Base-by-base conservation (phyloP, 2,888 invertebrate genomes). In the Drosophila imparisetae region DNA sequence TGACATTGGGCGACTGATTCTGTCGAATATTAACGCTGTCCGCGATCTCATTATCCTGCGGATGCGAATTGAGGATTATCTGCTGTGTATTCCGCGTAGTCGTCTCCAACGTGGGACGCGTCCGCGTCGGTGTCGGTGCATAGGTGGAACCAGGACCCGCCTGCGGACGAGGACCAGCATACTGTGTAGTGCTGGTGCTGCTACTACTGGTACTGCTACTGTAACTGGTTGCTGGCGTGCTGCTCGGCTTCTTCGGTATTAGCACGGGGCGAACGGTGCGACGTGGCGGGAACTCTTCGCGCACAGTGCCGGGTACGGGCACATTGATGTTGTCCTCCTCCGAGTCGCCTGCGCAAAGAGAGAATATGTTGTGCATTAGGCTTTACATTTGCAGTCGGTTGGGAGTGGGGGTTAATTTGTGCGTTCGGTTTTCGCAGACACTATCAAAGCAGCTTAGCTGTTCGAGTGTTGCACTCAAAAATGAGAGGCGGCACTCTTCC, bases 11-110 rank as follows among this genome's bases (percentile, higher is more conserved):
- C 0, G 94, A 94, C 86, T 95, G 95, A 72, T 95, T 95, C 11
- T 95, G 94, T 53, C 95, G 94, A 30, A 93, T 93, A 69, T 93
- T 93, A 59, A 93, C 93, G 66, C 92, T 93, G 42, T 94, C 93
- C 75, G 94, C 92, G 62, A 96, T 95, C 91, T 97, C 97, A 90
- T 97, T 97, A 86, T 97, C 97, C 92, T 96, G 96, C 4, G 97
- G 96, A 94, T 96, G 96, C 60, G 94, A 94, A 67, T 95, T 95
- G 36, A 95, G 94, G 30, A 95, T 95, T 49, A 95, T 91, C 75
- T 92, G 92, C 65, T 95, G 94, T 0, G 92, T 91, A 21, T 91
- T 92, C 21, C 90, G 78, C 0, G 91, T 91, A 32, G 92, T 91
- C 11, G 91, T 90, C 74, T 91, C 91, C 59, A 86, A 73, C 2